A percentile compares a stretch with the other conserved stretches of the same genome.
Conservation (phyloP, 2,888 invertebrate species). For the Pimpla rufipes region DNA sequence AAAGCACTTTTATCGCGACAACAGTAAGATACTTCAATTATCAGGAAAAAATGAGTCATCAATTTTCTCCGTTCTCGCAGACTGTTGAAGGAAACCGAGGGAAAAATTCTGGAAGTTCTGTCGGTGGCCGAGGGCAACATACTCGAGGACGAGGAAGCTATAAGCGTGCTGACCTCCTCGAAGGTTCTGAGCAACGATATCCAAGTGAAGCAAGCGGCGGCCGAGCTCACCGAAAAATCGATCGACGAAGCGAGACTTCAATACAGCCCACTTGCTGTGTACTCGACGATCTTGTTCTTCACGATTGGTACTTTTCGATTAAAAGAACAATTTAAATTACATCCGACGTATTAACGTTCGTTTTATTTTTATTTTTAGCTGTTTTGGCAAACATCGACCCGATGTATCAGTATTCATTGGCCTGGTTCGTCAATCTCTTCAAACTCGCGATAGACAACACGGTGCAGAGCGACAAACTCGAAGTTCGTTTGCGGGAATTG, state of each 20-base stretch:
- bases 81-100: slow-evolving; percentile 94
- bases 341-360: no score
- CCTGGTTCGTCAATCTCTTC: slow-evolving; percentile 97
- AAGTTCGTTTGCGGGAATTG: slow-evolving; percentile 90
- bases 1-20: neutral
- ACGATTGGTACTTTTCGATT: slow-evolving; percentile 89
- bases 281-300: slow-evolving; percentile 96
- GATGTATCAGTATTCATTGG: slow-evolving; percentile 98
- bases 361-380: slow-evolving; percentile 84
- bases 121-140: slow-evolving; percentile 92
- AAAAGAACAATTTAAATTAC: neutral
- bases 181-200: slow-evolving; percentile 96
- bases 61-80: slow-evolving; percentile 81
- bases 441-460: slow-evolving; percentile 94
- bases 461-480: slow-evolving; percentile 93
- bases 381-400: slow-evolving; percentile 97
- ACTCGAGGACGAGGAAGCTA: slow-evolving; percentile 96
- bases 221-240: slow-evolving; percentile 95
- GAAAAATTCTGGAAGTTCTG: slow-evolving; percentile 93
- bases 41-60: neutral
- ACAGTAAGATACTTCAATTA: neutral
- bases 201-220: slow-evolving; percentile 94
- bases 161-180: slow-evolving; percentile 94
- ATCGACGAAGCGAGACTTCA: slow-evolving; percentile 94
- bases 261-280: slow-evolving; percentile 96